Evolutionary conservation across 2,888 invertebrate species (phyloP).

Genomic region (Mactromeris polynyma): DNA sequence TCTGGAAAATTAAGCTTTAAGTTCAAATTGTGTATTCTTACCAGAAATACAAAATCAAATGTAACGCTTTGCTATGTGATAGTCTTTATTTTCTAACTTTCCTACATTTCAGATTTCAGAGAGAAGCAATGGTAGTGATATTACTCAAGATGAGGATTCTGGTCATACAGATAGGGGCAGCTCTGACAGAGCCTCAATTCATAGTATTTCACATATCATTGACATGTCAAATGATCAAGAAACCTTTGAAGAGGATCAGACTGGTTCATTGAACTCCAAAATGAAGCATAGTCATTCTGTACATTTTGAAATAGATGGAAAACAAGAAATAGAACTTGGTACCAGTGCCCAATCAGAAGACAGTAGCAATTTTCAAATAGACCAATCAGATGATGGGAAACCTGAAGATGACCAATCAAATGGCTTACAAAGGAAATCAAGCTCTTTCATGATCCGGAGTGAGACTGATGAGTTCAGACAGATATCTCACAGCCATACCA

Average conservation of each 20-base stretch:
- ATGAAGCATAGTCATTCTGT: conserved; percentile 54
- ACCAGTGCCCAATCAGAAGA: conserved; percentile 49
- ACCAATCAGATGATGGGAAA: conserved; percentile 52
- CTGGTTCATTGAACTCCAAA: conserved; percentile 13
- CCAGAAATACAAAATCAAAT: no score
- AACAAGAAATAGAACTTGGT: conserved; percentile 14
- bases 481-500: conserved; percentile 78
- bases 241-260: background rate
- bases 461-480: conserved; percentile 85
- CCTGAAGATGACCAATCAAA: conserved; percentile 55
- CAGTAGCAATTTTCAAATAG: conserved; percentile 32
- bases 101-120: conserved; percentile 59
- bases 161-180: conserved; percentile 36
- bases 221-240: conserved; percentile 36
- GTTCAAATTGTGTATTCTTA: no score
- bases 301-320: conserved; percentile 44
- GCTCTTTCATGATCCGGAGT: conserved; percentile 81
- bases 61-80: no score
- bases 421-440: conserved; percentile 48
- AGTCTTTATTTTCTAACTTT: background rate
- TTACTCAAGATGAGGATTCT: conserved; percentile 62
- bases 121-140: conserved; percentile 71
- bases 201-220: conserved; percentile 69
- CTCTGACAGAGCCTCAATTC: conserved; percentile 69
- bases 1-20: no score